Evolutionary conservation across 2,888 invertebrate genomes (phyloP).

Genomic region (Seira ritae): DNA sequence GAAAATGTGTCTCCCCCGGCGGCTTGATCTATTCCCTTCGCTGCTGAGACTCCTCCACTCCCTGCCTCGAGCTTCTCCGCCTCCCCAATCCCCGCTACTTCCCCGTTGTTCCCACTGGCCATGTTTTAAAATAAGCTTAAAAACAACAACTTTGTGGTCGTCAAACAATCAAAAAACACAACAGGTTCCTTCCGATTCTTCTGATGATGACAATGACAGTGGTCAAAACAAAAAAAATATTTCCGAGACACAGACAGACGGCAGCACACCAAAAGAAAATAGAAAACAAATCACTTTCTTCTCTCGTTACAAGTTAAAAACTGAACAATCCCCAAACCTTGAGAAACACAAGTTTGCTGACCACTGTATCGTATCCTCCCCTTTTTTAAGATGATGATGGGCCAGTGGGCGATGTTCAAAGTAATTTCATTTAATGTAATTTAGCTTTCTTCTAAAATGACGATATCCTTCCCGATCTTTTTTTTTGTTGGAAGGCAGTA

Average conservation of each 20-base stretch:
- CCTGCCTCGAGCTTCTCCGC: constrained; percentile 49
- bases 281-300: constrained; percentile 37
- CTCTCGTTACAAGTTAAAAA: constrained; percentile 40
- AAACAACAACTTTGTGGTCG: not conserved
- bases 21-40: constrained; percentile 61
- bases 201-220: not conserved
- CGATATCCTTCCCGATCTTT: not conserved
- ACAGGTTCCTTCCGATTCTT: not conserved
- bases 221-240: constrained; percentile 49
- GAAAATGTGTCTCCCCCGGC: constrained; percentile 58
- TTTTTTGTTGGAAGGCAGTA: constrained; percentile 36
- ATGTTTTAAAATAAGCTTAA: constrained; percentile 35
- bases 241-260: constrained; percentile 29
- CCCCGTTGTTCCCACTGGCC: constrained; percentile 69
- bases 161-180: not conserved
- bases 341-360: too few species aligned
- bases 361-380: too few species aligned
- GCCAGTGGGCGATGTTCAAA: constrained; percentile 53
- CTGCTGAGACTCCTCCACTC: constrained; percentile 59
- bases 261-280: constrained; percentile 27
- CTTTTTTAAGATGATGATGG: constrained; percentile 1
- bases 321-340: constrained; percentile 51
- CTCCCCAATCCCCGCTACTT: constrained; percentile 58
- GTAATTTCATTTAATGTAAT: not conserved
- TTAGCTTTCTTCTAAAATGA: not conserved